phyloP scores from a whole-genome alignment of 2,888 invertebrate species.

The Limnephilus marmoratus region DNA sequence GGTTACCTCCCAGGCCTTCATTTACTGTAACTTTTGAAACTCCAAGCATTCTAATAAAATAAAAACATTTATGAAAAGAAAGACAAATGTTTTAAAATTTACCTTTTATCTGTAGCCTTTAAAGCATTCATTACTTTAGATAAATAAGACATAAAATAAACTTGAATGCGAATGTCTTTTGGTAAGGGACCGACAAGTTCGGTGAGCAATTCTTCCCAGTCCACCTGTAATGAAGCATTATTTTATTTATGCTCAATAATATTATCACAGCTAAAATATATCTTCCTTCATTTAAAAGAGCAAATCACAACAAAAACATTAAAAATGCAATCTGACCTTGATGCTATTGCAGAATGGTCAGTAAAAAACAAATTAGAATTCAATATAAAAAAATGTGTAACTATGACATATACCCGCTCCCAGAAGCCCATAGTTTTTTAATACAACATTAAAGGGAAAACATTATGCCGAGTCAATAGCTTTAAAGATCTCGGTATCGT shows the following conservation, averaged over 20 bases:
- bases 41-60: neutral
- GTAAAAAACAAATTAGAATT: no score
- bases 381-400: no score
- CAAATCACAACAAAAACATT: neutral
- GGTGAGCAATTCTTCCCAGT: slow-evolving; percentile 49
- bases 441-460: no score
- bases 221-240: slow-evolving; percentile 40
- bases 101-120: slow-evolving; percentile 34
- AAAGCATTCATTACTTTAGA: slow-evolving; percentile 4
- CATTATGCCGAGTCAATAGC: no score
- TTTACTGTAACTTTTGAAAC: neutral
- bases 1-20: neutral
- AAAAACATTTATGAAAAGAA: neutral
- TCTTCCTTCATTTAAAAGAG: neutral
- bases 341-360: no score
- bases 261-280: neutral
- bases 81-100: neutral
- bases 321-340: no score
- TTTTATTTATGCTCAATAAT: neutral
- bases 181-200: slow-evolving; percentile 34
- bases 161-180: slow-evolving; percentile 38
- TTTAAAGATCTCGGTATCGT: no score
- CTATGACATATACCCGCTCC: no score
- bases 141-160: slow-evolving; percentile 47
- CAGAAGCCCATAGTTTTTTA: no score